Conservation (phyloP, 2,888 invertebrate species). For the Gibbula magus region DNA sequence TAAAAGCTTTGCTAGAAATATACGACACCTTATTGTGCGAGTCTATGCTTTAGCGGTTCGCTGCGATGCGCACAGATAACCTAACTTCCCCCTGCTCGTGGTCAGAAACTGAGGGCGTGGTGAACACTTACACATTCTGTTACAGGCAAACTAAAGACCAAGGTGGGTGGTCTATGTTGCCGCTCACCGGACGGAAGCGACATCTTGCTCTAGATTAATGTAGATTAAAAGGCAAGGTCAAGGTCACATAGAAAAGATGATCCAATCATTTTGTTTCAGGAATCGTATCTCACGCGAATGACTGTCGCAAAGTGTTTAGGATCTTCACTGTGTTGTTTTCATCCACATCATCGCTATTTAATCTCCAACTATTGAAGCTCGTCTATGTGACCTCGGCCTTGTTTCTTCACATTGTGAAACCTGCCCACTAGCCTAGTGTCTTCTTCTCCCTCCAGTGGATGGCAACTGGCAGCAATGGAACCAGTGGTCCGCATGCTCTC, state of each 20-base stretch:
- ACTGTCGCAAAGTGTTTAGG: too few relatives aligned
- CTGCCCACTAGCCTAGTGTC: not conserved
- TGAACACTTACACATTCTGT: not conserved
- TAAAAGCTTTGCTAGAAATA: too few relatives aligned
- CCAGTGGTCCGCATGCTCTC: constrained; percentile 63
- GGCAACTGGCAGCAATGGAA: constrained; percentile 66
- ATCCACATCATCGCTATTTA: too few relatives aligned
- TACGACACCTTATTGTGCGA: too few relatives aligned
- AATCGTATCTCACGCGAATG: too few relatives aligned
- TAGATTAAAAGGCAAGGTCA: not conserved
- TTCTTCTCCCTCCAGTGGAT: constrained; percentile 56
- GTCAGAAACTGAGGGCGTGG: not conserved
- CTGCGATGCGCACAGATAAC: too few relatives aligned
- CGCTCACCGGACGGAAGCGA: not conserved
- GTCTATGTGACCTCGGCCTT: not conserved
- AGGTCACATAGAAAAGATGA: not conserved
- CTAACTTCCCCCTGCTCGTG: not conserved
- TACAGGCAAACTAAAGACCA: constrained; percentile 13
- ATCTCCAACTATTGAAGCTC: too few relatives aligned
- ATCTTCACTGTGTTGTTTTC: too few relatives aligned
- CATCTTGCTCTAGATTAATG: too few relatives aligned
- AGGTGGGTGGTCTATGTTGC: constrained; percentile 7
- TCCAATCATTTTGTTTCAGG: too few relatives aligned
- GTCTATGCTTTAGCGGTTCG: too few relatives aligned
- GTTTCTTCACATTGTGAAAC: not conserved